Evolutionary conservation across 2,797 vertebrate species (phyloP).

Genomic region (Rhynchotus rufescens): DNA sequence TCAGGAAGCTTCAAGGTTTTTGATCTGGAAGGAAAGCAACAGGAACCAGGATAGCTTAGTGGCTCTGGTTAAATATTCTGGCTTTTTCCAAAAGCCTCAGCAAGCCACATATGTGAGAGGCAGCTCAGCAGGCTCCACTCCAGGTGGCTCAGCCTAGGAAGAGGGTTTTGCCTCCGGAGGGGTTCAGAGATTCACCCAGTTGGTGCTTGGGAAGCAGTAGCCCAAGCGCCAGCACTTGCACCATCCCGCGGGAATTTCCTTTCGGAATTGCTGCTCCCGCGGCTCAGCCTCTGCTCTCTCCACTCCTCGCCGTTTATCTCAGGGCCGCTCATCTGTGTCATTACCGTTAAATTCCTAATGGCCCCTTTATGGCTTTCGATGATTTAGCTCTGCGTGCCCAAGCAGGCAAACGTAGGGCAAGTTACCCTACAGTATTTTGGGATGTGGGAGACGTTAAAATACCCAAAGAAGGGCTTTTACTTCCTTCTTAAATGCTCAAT

Average conservation of each 20-base stretch:
- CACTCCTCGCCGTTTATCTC: not conserved
- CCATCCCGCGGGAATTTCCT: not conserved
- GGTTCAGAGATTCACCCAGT: not conserved
- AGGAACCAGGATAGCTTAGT: not conserved
- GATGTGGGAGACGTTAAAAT: not conserved
- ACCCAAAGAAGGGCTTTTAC: not conserved
- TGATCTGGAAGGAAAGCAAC: not conserved
- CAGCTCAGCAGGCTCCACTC: accelerated
- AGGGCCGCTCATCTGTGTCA: accelerated
- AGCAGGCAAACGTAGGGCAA: not conserved
- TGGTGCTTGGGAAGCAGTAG: not conserved
- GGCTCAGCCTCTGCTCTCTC: not conserved
- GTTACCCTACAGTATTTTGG: too few species aligned
- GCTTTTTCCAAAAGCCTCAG: not conserved
- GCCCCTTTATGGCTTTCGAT: not conserved
- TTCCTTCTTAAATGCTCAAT: not conserved
- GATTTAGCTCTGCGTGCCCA: accelerated
- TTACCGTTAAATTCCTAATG: not conserved
- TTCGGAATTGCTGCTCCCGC: not conserved
- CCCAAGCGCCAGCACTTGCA: not conserved
- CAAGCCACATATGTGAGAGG: not conserved
- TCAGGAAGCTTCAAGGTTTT: not conserved
- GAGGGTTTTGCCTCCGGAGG: not conserved
- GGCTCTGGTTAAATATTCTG: accelerated
- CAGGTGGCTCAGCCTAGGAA: not conserved